A percentile compares a stretch with the other conserved stretches of the same genome.
These are phyloP conservation scores for Romanogobio albipinnatus DNA, from an alignment of 2,113 vertebrate genomes.

Conservation along the genomic window DNA sequence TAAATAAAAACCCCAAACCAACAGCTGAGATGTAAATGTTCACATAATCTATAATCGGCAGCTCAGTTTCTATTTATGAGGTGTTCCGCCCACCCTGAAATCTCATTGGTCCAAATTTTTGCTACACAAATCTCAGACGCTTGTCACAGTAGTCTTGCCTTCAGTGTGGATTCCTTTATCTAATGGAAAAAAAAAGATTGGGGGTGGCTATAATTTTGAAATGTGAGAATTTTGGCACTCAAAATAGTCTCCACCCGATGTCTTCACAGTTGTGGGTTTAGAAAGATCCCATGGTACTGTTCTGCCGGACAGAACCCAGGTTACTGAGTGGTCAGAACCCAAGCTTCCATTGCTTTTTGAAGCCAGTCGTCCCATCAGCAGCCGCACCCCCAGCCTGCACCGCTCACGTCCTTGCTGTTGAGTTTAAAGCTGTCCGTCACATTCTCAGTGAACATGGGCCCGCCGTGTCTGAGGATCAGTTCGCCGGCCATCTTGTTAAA, in stretches of 20 bases:
- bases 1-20: too few species aligned
- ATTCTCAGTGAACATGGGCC: conserved; percentile 84
- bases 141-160: not conserved
- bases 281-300: not conserved
- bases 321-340: too few species aligned
- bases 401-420: conserved; percentile 81
- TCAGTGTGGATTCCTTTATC: not conserved
- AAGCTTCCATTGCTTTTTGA: not conserved
- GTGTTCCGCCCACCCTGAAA: not conserved
- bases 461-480: conserved; percentile 85
- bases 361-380: conserved; percentile 74
- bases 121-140: not conserved
- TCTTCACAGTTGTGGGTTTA: not conserved
- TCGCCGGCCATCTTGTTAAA: conserved; percentile 85
- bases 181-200: not conserved
- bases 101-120: not conserved
- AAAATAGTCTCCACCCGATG: not conserved
- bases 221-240: not conserved
- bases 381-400: conserved; percentile 81
- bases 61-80: not conserved
- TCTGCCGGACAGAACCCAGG: not conserved
- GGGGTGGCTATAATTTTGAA: not conserved
- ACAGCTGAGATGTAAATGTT: not conserved
- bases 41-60: not conserved
- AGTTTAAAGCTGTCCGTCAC: conserved; percentile 84